Evolutionary conservation across 2,888 invertebrate species (phyloP).

Genomic region (Drosophila dives): DNA sequence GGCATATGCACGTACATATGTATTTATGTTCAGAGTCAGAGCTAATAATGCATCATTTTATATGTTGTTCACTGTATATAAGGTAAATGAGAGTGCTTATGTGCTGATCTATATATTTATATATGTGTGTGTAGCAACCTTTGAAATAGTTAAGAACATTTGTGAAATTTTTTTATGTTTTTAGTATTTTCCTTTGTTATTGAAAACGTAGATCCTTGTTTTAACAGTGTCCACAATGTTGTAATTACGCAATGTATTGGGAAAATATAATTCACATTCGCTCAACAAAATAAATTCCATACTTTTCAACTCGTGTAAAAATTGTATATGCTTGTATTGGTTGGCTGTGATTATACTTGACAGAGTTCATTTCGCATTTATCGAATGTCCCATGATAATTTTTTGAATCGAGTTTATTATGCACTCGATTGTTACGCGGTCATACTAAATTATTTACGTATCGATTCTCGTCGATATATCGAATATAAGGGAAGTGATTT

Average conservation of each 20-base stretch:
- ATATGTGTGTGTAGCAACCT: constrained; percentile 32
- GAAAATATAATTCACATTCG: constrained; percentile 55
- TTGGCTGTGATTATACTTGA: constrained; percentile 27
- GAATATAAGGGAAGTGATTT: neutral
- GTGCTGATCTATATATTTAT: constrained; percentile 20
- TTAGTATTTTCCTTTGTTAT: constrained; percentile 14
- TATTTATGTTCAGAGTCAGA: constrained; percentile 24
- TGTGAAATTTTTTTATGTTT: constrained; percentile 57
- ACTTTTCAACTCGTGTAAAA: constrained; percentile 70
- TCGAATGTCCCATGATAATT: constrained; percentile 22
- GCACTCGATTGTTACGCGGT: neutral
- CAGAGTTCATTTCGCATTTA: constrained; percentile 30
- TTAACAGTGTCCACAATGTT: constrained; percentile 29
- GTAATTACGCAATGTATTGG: constrained; percentile 45
- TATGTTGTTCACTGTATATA: constrained; percentile 35
- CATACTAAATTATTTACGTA: neutral
- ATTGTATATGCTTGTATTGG: constrained; percentile 47
- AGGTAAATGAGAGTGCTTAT: constrained; percentile 5
- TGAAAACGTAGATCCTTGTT: constrained; percentile 25
- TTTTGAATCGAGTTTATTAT: constrained; percentile 8
- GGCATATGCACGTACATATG: constrained; percentile 29
- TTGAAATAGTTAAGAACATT: constrained; percentile 62
- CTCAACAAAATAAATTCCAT: constrained; percentile 69
- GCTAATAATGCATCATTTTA: constrained; percentile 47
- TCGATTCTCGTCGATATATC: neutral